These are phyloP conservation scores for Nicator chloris DNA, from an alignment of 2,113 vertebrate species.

Conservation along the genomic window DNA sequence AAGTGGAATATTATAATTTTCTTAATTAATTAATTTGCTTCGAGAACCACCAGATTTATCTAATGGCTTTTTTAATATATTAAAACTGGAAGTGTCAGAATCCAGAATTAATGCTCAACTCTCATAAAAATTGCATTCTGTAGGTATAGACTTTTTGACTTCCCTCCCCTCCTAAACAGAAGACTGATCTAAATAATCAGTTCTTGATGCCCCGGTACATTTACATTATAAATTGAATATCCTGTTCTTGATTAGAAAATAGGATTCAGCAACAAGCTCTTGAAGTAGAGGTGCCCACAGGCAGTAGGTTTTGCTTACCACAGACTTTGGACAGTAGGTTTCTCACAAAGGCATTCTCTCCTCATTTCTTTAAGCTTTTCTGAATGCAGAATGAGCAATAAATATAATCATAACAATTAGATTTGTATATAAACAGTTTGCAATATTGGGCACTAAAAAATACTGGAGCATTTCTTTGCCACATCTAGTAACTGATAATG, in stretches of 20 bases:
- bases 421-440: background rate
- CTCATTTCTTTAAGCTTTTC: background rate
- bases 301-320: background rate
- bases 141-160: background rate
- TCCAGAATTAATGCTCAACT: constrained; percentile 49
- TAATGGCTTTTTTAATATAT: constrained; percentile 34
- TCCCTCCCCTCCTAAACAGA: background rate
- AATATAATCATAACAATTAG: constrained; percentile 9
- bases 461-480: background rate
- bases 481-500: background rate
- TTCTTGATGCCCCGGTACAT: constrained; percentile 6
- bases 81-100: background rate
- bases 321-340: background rate
- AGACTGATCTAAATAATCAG: constrained; percentile 29
- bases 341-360: background rate
- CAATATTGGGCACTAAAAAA: background rate
- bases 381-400: background rate
- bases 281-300: background rate
- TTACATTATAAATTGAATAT: constrained; percentile 22
- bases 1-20: constrained; percentile 35
- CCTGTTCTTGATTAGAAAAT: constrained; percentile 44
- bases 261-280: constrained; percentile 16
- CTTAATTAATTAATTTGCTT: constrained; percentile 39
- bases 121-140: constrained; percentile 35
- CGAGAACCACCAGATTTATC: constrained; percentile 5